phyloP scores from a whole-genome alignment of 2,888 invertebrate species.

The Yponomeuta evonymella region DNA sequence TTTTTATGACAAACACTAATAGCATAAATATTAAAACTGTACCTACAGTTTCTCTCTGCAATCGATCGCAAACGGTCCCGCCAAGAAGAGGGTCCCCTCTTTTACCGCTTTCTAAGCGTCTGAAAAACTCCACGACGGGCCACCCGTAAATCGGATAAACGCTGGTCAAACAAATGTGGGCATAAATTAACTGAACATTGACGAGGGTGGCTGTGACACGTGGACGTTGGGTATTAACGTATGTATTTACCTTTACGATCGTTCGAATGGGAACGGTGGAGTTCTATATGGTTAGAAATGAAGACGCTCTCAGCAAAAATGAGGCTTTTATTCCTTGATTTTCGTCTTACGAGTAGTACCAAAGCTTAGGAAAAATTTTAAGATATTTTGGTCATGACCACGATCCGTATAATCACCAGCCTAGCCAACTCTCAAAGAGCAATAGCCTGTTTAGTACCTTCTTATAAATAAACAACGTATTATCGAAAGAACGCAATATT shows the following conservation, averaged over 20 bases:
- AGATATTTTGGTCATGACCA: too few relatives aligned
- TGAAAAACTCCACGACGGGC: conserved; percentile 36
- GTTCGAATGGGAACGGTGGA: background rate
- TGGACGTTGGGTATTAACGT: conserved; percentile 32
- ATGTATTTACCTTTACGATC: background rate
- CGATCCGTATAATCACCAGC: too few relatives aligned
- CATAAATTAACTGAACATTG: conserved; percentile 67
- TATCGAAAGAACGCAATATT: too few relatives aligned
- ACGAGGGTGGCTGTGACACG: conserved; percentile 57
- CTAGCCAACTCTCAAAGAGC: too few relatives aligned
- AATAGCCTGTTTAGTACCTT: too few relatives aligned
- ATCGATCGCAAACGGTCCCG: conserved; percentile 43
- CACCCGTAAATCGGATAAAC: conserved; percentile 62
- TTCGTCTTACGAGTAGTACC: too few relatives aligned
- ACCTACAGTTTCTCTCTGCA: conserved; percentile 15
- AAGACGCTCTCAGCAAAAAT: too few relatives aligned
- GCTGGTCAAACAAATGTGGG: conserved; percentile 64
- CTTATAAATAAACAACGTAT: too few relatives aligned
- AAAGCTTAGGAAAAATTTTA: too few relatives aligned
- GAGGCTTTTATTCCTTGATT: too few relatives aligned
- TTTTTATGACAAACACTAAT: background rate
- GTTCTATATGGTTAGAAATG: too few relatives aligned
- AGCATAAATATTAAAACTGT: background rate
- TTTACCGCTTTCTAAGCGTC: background rate
- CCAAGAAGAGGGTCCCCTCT: conserved; percentile 7